Evolutionary conservation across 1,140 invertebrate species (phyloP).

Genomic region (Calephelis nemesis): DNA sequence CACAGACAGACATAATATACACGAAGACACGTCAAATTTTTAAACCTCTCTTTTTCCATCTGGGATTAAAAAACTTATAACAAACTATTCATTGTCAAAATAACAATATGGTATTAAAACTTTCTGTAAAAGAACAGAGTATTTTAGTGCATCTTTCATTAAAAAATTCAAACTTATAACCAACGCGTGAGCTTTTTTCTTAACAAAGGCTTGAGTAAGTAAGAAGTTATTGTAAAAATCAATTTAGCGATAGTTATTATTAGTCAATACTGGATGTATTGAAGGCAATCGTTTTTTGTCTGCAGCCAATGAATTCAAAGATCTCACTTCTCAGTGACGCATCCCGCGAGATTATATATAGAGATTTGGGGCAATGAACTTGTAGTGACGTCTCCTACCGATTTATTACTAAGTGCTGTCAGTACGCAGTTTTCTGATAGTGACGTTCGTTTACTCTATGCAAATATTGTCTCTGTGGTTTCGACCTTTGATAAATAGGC

Average conservation of each 20-base stretch:
- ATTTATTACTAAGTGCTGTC: conserved; percentile 5
- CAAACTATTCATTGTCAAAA: too few species aligned
- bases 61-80: too few species aligned
- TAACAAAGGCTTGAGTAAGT: neutral
- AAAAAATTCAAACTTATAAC: too few species aligned
- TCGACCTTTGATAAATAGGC: too few species aligned
- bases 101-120: too few species aligned
- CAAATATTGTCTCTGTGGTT: neutral
- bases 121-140: too few species aligned
- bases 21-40: too few species aligned
- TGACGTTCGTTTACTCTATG: neutral
- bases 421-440: conserved; percentile 1
- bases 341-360: conserved; percentile 56
- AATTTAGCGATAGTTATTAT: conserved; percentile 2
- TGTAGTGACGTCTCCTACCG: conserved; percentile 33
- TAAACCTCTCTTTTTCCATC: too few species aligned
- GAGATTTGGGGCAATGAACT: conserved; percentile 64
- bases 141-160: too few species aligned
- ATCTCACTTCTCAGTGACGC: conserved; percentile 49
- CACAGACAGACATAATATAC: too few species aligned
- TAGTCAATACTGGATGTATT: conserved; percentile 13
- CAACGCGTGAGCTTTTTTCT: too few species aligned
- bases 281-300: conserved; percentile 26
- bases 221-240: conserved; percentile 3
- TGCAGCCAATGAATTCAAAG: conserved; percentile 32